Evolutionary conservation across 2,797 vertebrate species (phyloP).

Genomic region (Percopsis omiscomaycus): DNA sequence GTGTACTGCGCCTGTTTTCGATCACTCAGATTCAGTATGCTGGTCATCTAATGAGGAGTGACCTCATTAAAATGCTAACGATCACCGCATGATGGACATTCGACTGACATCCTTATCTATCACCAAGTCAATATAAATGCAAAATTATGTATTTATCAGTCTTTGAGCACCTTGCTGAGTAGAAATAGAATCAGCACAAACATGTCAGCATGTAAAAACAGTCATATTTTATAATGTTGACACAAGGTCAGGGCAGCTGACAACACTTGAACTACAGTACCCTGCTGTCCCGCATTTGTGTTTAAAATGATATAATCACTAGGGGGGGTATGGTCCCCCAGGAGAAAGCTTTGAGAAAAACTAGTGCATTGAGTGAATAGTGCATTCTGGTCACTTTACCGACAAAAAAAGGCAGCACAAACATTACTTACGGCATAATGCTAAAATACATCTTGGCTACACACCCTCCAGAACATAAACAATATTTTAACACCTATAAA

Average conservation of each 20-base stretch:
- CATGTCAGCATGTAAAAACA: slow-evolving; percentile 51
- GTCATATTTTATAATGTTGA: slow-evolving; percentile 44
- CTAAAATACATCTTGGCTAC: too few species aligned
- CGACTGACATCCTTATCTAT: slow-evolving; percentile 32
- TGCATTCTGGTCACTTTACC: too few species aligned
- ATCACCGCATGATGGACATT: slow-evolving; percentile 2
- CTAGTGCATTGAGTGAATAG: too few species aligned
- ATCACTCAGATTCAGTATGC: not conserved
- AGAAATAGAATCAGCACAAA: slow-evolving; percentile 56
- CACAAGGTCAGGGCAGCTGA: slow-evolving; percentile 35
- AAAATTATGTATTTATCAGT: slow-evolving; percentile 43
- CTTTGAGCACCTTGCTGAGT: slow-evolving; percentile 15
- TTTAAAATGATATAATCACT: too few species aligned
- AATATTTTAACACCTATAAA: too few species aligned
- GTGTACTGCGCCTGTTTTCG: too few species aligned
- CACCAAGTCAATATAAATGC: slow-evolving; percentile 43
- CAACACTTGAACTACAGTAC: slow-evolving; percentile 44
- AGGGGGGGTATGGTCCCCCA: too few species aligned
- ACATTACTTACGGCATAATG: too few species aligned
- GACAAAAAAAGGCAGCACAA: too few species aligned
- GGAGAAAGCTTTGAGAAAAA: too few species aligned
- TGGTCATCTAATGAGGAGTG: slow-evolving; percentile 1
- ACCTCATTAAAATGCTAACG: slow-evolving; percentile 13
- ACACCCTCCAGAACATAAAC: too few species aligned
- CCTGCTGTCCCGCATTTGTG: too few species aligned